Evolutionary conservation across 1,140 invertebrate genomes (phyloP), one percentile per base, ranked within the genome.

Genomic region (Anastatus disparis): DNA sequence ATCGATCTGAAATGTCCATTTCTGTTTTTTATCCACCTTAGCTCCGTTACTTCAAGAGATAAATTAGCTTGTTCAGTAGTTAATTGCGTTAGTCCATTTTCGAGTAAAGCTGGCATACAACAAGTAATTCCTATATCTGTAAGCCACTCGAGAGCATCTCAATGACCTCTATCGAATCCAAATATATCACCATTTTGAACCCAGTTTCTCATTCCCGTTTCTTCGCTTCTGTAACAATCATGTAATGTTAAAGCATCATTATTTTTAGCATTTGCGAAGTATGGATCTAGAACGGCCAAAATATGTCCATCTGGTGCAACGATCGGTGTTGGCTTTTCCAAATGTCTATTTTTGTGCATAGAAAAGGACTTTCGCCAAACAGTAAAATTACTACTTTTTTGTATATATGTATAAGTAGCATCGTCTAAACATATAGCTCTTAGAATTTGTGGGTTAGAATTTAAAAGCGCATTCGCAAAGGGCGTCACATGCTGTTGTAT

Each of bases 11-110:
- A 27, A 22, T 71, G 67, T 0, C 74, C 68, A 72, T 77, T 76
- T 24, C 67, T 24, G 0, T 59, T 38, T 66, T 77, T 72, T 15
- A 74, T 61, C 74, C 74, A 76, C 42, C 76, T 65, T n/a, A 40
- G 15, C 50, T 73, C 74, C 0, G 74, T 74, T 0, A 77, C 67
- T 8, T 65, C 26, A 4, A 70, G 48, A 2, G 67, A 62, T 9
- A 31, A 12, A 26, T 74, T 74, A 15, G 62, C 70, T 50, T 72
- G 15, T 31, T 59, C 56, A 10, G 66, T 69, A 7, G 40, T 26
- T 15, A 69, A 44, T 50, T 59, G 66, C 6, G 9, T n/a, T 38
- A 31, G 13, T 35, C 44, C 46, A 15, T 12, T 24, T 31, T 68
- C 12, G 2, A 68, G 13, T 17, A 68, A 15, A 31, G 26, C 6